phyloP scores from a whole-genome alignment of 2,113 vertebrate genomes.

The Dinomys branickii region DNA sequence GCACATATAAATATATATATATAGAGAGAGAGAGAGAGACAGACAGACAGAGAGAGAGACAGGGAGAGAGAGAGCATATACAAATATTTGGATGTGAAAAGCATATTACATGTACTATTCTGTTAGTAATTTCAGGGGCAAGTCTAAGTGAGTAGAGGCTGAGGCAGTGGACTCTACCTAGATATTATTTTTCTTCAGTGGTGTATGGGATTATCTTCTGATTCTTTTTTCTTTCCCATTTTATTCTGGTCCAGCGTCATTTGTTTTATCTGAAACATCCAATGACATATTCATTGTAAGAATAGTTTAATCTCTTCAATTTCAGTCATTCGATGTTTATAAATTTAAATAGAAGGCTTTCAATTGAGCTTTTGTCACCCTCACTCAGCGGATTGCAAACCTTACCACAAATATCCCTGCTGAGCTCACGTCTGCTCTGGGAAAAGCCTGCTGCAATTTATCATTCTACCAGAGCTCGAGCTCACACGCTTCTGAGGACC shows the following conservation, averaged over 20 bases:
- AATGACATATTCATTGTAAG: background rate
- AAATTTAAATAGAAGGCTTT: background rate
- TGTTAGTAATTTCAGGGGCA: background rate
- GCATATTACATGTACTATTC: background rate
- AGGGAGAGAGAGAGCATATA: background rate
- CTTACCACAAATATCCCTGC: background rate
- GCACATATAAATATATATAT: background rate
- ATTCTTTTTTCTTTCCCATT: background rate
- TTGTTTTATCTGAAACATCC: background rate
- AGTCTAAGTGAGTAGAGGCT: background rate
- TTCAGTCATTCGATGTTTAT: background rate
- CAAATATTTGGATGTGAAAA: background rate
- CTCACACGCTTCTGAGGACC: slow-evolving; percentile 29
- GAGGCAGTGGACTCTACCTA: background rate
- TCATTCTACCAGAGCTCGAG: slow-evolving; percentile 5
- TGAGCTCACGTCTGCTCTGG: background rate
- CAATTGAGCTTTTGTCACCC: background rate
- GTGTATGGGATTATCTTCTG: background rate
- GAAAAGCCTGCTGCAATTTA: slow-evolving; percentile 31
- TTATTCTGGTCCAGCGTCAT: background rate
- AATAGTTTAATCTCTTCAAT: slow-evolving; percentile 20
- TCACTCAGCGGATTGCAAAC: background rate
- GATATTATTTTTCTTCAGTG: background rate
- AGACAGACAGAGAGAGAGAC: too few species aligned
- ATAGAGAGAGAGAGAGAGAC: too few species aligned